Evolutionary conservation across 1,140 invertebrate genomes (phyloP).

Genomic region (Drosophila elegans): DNA sequence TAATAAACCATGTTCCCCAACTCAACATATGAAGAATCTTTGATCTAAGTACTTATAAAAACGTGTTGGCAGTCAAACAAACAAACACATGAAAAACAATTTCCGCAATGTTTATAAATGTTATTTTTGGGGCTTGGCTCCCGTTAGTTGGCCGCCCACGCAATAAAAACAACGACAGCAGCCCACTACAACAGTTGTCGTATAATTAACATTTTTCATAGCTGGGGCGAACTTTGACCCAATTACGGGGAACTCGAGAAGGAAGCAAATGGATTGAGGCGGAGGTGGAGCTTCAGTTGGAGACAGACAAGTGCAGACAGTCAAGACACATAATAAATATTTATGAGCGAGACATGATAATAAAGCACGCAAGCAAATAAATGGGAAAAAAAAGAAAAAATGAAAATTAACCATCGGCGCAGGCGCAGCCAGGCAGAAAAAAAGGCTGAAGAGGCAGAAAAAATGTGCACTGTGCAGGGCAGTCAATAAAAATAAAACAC

Average conservation of each 20-base stretch:
- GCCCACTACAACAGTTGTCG: conserved; percentile 40
- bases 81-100: conserved; percentile 13
- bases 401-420: conserved; percentile 15
- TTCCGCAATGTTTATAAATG: conserved; percentile 39
- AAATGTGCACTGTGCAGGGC: conserved; percentile 14
- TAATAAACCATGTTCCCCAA: background rate
- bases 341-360: conserved; percentile 55
- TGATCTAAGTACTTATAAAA: background rate
- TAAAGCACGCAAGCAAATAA: conserved; percentile 52
- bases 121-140: conserved; percentile 51
- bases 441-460: conserved; percentile 7
- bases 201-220: conserved; percentile 58
- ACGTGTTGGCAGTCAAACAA: conserved; percentile 7
- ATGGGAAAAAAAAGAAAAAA: conserved; percentile 9
- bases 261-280: conserved; percentile 9
- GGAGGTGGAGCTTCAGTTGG: conserved; percentile 4
- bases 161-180: conserved; percentile 11
- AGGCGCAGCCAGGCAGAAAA: conserved; percentile 50
- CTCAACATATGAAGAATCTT: background rate
- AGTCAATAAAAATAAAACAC: conserved; percentile 34
- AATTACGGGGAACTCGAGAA: conserved; percentile 27
- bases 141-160: conserved; percentile 46
- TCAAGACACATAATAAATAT: conserved; percentile 42
- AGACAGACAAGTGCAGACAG: conserved; percentile 53
- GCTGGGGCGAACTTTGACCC: conserved; percentile 54